Evolutionary conservation across 1,140 invertebrate species (phyloP).

Genomic region (Penaeus indicus): DNA sequence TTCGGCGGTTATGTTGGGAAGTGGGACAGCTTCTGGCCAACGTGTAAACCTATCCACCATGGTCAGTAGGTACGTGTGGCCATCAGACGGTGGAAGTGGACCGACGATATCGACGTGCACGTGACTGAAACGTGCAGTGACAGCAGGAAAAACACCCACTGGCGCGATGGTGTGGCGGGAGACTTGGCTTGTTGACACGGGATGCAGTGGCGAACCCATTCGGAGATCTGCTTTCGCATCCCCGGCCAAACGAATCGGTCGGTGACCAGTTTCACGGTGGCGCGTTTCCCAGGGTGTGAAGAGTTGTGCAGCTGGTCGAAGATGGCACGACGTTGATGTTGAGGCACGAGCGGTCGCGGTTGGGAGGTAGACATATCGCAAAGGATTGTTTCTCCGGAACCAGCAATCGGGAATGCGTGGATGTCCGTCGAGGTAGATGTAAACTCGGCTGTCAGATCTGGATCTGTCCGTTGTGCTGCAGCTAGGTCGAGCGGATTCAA

Average conservation of each 20-base stretch:
- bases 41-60: conserved; percentile 71
- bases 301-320: neutral
- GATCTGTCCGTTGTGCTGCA: conserved; percentile 9
- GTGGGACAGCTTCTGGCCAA: conserved; percentile 71
- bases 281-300: neutral
- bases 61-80: conserved; percentile 70
- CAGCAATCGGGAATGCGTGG: no score
- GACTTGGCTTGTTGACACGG: conserved; percentile 45
- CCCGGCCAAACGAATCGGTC: conserved; percentile 53
- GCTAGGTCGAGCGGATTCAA: neutral
- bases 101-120: conserved; percentile 74
- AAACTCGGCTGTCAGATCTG: conserved; percentile 29
- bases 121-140: conserved; percentile 70
- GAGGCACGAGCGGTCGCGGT: conserved; percentile 38
- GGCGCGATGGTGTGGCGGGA: no score
- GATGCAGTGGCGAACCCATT: conserved; percentile 54
- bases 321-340: neutral
- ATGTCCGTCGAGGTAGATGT: conserved; percentile 13
- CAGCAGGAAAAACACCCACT: no score
- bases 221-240: conserved; percentile 49
- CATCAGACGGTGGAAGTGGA: conserved; percentile 69
- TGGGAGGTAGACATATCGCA: conserved; percentile 22
- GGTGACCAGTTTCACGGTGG: conserved; percentile 44
- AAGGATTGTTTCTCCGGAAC: neutral
- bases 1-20: conserved; percentile 69